These are phyloP conservation scores for Acanthosepion lycidas DNA, from an alignment of 2,888 invertebrate genomes.

Conservation along the genomic window DNA sequence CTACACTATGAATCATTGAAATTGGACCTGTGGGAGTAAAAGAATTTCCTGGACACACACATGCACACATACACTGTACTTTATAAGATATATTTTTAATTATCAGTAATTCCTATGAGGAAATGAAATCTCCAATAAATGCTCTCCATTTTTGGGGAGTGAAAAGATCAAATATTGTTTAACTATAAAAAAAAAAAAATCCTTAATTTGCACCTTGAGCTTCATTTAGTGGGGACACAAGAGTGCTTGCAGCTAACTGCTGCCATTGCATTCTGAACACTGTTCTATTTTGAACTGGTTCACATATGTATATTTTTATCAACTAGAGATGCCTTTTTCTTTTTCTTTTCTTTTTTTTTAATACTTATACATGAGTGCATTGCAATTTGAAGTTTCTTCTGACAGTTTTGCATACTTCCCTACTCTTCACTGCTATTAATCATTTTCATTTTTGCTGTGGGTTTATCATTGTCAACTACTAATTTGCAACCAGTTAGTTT, in stretches of 20 bases:
- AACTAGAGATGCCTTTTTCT: neutral
- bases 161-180: neutral
- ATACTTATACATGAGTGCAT: neutral
- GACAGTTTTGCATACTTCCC: neutral
- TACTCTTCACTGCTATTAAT: neutral
- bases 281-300: neutral
- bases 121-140: neutral
- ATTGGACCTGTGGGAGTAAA: too few relatives aligned
- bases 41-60: too few relatives aligned
- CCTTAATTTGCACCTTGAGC: neutral
- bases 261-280: neutral
- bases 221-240: neutral
- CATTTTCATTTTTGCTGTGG: neutral
- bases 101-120: too few relatives aligned
- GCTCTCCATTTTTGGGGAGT: neutral
- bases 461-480: neutral
- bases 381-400: neutral
- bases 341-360: neutral
- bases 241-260: neutral
- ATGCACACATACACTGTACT: too few relatives aligned
- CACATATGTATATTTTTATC: neutral
- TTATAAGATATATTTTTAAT: too few relatives aligned
- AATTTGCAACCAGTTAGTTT: neutral
- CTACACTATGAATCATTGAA: too few relatives aligned
- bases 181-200: neutral